Base-by-base conservation (phyloP, 2,888 invertebrate genomes). In the Eristalis pertinax region DNA sequence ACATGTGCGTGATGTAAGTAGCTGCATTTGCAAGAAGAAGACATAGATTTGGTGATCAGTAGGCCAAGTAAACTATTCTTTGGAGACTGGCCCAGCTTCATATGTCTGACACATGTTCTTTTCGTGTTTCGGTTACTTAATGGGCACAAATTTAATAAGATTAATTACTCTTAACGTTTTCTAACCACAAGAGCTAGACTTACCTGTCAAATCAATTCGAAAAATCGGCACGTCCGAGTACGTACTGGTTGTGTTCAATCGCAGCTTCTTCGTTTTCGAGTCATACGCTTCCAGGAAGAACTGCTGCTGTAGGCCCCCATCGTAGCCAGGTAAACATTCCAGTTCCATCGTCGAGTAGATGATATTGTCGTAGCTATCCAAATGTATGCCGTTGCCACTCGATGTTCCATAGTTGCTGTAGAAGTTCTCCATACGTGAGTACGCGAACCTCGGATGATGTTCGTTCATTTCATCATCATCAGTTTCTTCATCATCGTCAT, bases 241-340 rank as follows among this genome's bases (percentile, higher is more conserved):
- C 56, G 94, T 92, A 89, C 96, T 96, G 89, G 95, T 95, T 89
- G 95, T 94, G 91, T 96, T 97, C 88, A 96, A 94, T 74, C 96
- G 94, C 43, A 96, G 93, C 88, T 95, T 95, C 90, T 96, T 96
- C 22, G 96, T 96, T 90, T 94, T 93, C 0, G 96, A 96, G 90
- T 97, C 97, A 90, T 96, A 95, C 0, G 97, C 97, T 92, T 98
- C 97, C 81, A 98, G 93, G 73, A 96, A 94, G 93, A 98, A 98
- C 88, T 95, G 95, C 92, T 98, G 98, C 60, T 97, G 96, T 81
- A 98, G 94, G 0, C 98, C 98, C 1, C 98, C 98, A 91, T 98
- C 97, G 92, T 97, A 97, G 63, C 98, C 98, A 0, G 97, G 95
- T 82, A 97, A 95, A 92, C 98, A 98, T 90, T 97, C 96, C 82